phyloP scores from a whole-genome alignment of 1,140 invertebrate genomes.

The Procambarus clarkii region DNA sequence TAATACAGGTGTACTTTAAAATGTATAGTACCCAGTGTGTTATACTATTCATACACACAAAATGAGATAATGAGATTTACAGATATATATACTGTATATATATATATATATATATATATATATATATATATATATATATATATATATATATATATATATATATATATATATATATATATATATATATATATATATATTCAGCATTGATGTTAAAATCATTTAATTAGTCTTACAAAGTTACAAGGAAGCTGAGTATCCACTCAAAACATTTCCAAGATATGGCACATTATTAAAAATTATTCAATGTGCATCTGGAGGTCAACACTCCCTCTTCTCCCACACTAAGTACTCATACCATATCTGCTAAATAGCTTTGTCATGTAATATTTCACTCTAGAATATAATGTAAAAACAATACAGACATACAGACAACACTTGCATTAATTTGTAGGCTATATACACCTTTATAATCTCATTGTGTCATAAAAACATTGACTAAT shows the following conservation, averaged over 20 bases:
- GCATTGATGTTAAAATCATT: background rate
- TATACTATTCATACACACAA: too few relatives aligned
- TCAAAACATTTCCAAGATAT: background rate
- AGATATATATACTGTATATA: background rate
- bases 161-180: background rate
- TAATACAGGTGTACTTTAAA: too few relatives aligned
- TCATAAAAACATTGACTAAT: background rate
- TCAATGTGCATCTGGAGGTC: background rate
- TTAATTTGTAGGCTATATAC: background rate
- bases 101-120: background rate
- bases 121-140: background rate
- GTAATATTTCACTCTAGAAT: background rate
- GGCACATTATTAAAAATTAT: background rate
- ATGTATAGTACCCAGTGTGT: too few relatives aligned
- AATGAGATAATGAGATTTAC: too few relatives aligned
- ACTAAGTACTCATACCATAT: background rate
- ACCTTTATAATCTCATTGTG: background rate
- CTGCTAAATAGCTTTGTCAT: background rate
- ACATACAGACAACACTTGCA: background rate
- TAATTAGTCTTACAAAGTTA: background rate
- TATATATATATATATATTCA: background rate
- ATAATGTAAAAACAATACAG: background rate
- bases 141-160: background rate
- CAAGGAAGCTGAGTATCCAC: background rate
- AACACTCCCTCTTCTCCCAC: background rate